Conservation (phyloP, 2,797 vertebrate genomes). For the Coregonus sp. region DNA sequence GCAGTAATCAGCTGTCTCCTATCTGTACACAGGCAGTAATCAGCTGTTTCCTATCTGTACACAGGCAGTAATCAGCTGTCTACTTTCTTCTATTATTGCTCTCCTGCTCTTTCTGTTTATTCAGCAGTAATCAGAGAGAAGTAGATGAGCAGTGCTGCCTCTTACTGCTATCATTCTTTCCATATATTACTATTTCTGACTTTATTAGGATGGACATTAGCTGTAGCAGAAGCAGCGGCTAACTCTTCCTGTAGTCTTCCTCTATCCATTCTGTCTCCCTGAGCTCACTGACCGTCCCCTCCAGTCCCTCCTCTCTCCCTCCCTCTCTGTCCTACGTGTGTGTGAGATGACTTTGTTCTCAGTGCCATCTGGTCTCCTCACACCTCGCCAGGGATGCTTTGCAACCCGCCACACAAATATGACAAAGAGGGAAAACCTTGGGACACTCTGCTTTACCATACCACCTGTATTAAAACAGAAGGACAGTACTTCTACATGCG, state of each 20-base stretch:
- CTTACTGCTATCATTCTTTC: slow-evolving; percentile 30
- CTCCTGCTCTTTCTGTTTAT: no score
- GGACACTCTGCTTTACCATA: slow-evolving; percentile 37
- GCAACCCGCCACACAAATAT: slow-evolving; percentile 41
- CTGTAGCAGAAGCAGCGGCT: no score
- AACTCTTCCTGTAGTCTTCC: no score
- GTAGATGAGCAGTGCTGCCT: neutral
- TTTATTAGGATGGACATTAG: no score
- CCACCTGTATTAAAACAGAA: slow-evolving; percentile 27
- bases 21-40: no score
- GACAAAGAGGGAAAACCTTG: slow-evolving; percentile 40
- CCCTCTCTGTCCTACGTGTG: neutral
- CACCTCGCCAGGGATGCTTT: slow-evolving; percentile 32
- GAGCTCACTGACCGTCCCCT: no score
- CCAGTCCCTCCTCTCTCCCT: no score
- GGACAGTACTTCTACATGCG: neutral
- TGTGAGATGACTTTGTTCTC: slow-evolving; percentile 31
- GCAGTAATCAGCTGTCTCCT: no score
- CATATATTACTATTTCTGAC: neutral
- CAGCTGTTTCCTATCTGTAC: no score
- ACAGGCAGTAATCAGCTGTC: no score
- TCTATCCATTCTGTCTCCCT: slow-evolving; percentile 6
- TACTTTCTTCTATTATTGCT: no score
- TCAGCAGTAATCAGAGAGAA: no score
- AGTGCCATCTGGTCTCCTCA: slow-evolving; percentile 54